A percentile compares a stretch with the other conserved stretches of the same genome.
Evolutionary conservation across 2,888 invertebrate genomes (phyloP).

Genomic region (Ypsolopha scabrella): DNA sequence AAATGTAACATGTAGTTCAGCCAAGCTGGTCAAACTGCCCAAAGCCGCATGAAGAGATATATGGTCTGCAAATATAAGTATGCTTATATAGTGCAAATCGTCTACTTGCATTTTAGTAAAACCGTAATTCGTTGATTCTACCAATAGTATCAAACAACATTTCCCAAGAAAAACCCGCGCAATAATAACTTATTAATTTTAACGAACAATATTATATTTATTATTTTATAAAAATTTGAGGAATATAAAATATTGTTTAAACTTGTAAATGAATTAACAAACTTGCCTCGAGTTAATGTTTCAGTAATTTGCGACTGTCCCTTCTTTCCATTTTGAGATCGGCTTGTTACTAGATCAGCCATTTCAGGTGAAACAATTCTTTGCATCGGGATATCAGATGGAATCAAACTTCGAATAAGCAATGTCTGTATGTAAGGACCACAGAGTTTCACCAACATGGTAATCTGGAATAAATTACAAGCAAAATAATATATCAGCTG

Average conservation of each 20-base stretch:
- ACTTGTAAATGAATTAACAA: background rate
- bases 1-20: conserved; percentile 53
- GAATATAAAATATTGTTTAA: no score
- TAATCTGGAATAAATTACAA: conserved; percentile 34
- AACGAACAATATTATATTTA: no score
- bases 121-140: no score
- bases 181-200: no score
- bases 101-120: no score
- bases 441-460: conserved; percentile 50
- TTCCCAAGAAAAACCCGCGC: no score
- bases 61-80: conserved; percentile 35
- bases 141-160: no score
- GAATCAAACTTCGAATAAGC: conserved; percentile 48
- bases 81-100: background rate
- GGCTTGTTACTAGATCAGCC: conserved; percentile 49
- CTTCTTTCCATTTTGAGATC: conserved; percentile 28
- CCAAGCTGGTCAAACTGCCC: conserved; percentile 49
- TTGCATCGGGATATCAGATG: conserved; percentile 50
- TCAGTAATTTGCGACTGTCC: conserved; percentile 23
- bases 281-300: conserved; percentile 36
- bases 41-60: conserved; percentile 60
- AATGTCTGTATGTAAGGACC: conserved; percentile 52
- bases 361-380: conserved; percentile 57
- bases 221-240: no score
- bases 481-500: no score